Percentiles rank a stretch among this genome's conserved stretches.
These are phyloP conservation scores for Ibidorhyncha struthersii DNA, from an alignment of 2,113 vertebrate species.

Conservation along the genomic window DNA sequence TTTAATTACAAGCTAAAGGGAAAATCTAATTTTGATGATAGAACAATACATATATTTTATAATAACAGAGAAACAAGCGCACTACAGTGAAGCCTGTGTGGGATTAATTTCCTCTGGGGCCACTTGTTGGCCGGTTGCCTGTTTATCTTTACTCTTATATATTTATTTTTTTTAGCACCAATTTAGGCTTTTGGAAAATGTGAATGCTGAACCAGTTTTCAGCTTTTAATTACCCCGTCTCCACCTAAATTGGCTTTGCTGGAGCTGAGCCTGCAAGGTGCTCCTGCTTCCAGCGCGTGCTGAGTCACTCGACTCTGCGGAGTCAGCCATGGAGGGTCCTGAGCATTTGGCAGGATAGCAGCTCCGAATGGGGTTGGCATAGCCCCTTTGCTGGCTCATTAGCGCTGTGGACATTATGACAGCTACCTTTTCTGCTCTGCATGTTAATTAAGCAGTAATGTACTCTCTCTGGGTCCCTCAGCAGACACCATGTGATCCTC, in stretches of 20 bases:
- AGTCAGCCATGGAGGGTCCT: neutral
- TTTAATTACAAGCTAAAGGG: slow-evolving; percentile 32
- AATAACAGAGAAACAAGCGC: neutral
- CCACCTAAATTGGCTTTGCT: neutral
- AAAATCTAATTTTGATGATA: neutral
- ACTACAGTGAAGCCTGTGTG: neutral
- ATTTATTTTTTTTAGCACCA: neutral
- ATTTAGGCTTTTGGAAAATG: neutral
- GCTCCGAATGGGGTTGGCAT: neutral
- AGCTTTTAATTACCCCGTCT: neutral
- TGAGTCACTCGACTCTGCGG: neutral
- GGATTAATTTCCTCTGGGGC: slow-evolving; percentile 27
- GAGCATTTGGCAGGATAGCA: neutral
- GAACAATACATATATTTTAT: neutral
- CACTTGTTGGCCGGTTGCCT: neutral
- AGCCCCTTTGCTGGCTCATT: neutral
- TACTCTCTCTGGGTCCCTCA: neutral
- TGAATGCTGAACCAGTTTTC: neutral
- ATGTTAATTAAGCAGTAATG: slow-evolving; percentile 24
- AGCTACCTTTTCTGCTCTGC: slow-evolving; percentile 1
- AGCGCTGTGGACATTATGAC: neutral
- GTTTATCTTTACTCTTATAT: neutral
- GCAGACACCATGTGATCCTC: slow-evolving; percentile 23
- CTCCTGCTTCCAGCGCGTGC: neutral
- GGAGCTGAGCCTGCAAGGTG: neutral